Base-by-base conservation (phyloP, 2,888 invertebrate species). In the Sylvicola fuscatus region DNA sequence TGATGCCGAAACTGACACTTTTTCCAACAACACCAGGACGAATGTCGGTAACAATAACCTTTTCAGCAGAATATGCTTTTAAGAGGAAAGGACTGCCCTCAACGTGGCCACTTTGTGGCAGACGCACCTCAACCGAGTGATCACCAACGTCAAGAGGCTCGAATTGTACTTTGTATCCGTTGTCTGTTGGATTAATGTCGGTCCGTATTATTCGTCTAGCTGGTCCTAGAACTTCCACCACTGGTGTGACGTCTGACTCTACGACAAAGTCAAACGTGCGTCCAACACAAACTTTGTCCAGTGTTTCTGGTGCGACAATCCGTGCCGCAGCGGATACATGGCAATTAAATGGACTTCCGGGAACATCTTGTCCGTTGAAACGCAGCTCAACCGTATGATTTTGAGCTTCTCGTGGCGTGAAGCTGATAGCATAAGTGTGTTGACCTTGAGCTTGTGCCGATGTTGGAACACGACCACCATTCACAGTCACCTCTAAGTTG, bases 401-500 rank as follows among this genome's bases (percentile, higher is more conserved):
- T 37, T 83, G 73, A 0, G 89, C 76, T 51, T 90, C 87, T 31
- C 89, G 71, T 0, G 97, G 97, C 7, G 92, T 86, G 58, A 98
- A 98, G 26, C 93, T 92, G 47, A 97, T 95, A 16, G 90, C 89
- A 56, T 93, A 95, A 0, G 84, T 86, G 52, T 92, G 89, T 17
- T 92, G 89, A 21, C 95, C 95, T 53, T 93, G 89, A 1, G 90
- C 90, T 52, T 93, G 90, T 10, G 93, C 93, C 15, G 89, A 89
- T 1, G 93, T 93, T 0, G 95, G 92, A 26, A 97, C 93, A 40
- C 90, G 72, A 0, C 97, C 97, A 6, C 93, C 92, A 52, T 98
- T 97, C 17, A 98, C 95, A 0, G 93, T 92, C 39, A 98, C 97
- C 59, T 98, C 97, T 31, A 98, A 64, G 59, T 98, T 97, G 14